These are phyloP conservation scores for Drosophila lacicola DNA, from an alignment of 2,888 invertebrate genomes.

Conservation along the genomic window DNA sequence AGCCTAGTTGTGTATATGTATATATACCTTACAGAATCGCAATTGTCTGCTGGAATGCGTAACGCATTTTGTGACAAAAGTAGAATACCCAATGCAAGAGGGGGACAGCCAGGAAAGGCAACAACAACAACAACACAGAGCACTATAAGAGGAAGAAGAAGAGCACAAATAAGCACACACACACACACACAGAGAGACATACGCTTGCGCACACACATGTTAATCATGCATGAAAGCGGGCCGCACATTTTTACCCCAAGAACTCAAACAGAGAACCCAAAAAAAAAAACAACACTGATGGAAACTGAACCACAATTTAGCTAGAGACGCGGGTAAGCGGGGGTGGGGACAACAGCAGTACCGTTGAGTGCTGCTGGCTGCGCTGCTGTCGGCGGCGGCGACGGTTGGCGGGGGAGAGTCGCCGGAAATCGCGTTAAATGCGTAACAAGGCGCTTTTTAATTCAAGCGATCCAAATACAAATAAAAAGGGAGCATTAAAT, in stretches of 20 bases:
- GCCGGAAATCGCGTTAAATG: constrained; percentile 78
- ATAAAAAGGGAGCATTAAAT: constrained; percentile 69
- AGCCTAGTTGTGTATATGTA: neutral
- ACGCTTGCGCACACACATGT: constrained; percentile 65
- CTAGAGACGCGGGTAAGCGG: neutral
- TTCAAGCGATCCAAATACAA: constrained; percentile 72
- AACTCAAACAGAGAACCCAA: constrained; percentile 10
- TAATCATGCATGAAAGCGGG: constrained; percentile 72
- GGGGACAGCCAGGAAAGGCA: constrained; percentile 14
- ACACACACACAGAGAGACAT: constrained; percentile 22
- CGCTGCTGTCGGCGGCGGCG: neutral
- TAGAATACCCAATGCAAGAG: constrained; percentile 1
- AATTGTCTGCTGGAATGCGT: neutral
- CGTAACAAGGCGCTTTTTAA: constrained; percentile 79
- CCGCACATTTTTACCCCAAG: constrained; percentile 48
- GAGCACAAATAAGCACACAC: constrained; percentile 22
- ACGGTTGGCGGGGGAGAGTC: constrained; percentile 19
- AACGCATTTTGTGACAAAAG: constrained; percentile 4
- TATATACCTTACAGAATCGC: neutral
- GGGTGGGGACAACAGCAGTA: neutral
- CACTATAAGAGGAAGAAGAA: constrained; percentile 12
- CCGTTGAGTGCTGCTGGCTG: neutral
- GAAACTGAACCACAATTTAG: constrained; percentile 22
- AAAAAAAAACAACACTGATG: constrained; percentile 23
- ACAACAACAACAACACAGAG: constrained; percentile 6